phyloP scores from a whole-genome alignment of 1,140 invertebrate genomes.

The Oreohelix idahoensis region DNA sequence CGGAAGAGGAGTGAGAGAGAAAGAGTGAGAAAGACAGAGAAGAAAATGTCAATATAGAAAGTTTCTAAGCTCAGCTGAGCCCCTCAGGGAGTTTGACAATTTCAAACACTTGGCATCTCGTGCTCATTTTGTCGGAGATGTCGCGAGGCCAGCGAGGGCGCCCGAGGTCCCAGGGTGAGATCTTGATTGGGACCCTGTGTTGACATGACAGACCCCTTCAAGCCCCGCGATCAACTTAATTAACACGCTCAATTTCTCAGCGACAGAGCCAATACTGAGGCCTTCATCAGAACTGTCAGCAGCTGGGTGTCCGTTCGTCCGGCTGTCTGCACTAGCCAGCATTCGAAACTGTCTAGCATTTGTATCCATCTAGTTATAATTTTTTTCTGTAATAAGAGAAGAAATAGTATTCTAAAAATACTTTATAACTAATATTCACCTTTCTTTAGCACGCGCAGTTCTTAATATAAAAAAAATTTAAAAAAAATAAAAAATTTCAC shows the following conservation, averaged over 20 bases:
- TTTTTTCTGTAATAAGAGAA: too few species aligned
- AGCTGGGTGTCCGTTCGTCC: neutral
- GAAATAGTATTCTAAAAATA: too few species aligned
- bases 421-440: too few species aligned
- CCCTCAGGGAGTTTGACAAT: conserved; percentile 25
- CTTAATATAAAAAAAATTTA: too few species aligned
- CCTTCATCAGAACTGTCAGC: conserved; percentile 1
- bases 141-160: conserved; percentile 2
- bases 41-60: neutral
- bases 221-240: conserved; percentile 31
- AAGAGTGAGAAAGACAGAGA: neutral
- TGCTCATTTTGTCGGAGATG: conserved; percentile 31
- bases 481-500: too few species aligned
- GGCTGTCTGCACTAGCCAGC: neutral
- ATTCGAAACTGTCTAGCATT: neutral
- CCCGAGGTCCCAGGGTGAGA: conserved; percentile 20
- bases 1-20: neutral
- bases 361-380: too few species aligned
- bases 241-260: conserved; percentile 38
- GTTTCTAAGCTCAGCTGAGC: neutral
- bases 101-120: conserved; percentile 12
- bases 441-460: too few species aligned
- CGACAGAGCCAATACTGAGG: neutral
- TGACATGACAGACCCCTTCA: conserved; percentile 30
- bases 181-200: conserved; percentile 32